A percentile compares a stretch with the other conserved stretches of the same genome.
These are phyloP conservation scores for Indicator indicator DNA, from an alignment of 2,113 vertebrate genomes.

Conservation along the genomic window DNA sequence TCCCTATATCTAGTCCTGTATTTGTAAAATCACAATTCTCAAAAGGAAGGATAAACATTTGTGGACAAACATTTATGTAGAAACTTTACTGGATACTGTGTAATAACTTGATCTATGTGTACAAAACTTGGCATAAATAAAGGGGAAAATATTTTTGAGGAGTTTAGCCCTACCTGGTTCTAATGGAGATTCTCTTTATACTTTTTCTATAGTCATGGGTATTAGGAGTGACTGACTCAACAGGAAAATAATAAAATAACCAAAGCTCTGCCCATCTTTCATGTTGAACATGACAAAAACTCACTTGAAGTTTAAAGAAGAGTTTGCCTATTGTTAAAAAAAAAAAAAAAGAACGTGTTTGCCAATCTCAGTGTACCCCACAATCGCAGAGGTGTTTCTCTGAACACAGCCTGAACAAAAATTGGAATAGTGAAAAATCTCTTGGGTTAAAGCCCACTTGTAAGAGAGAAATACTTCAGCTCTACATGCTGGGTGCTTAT, in stretches of 20 bases:
- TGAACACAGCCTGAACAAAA: background rate
- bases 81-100: background rate
- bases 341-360: background rate
- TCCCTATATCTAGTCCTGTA: background rate
- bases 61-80: background rate
- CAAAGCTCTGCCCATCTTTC: background rate
- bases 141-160: background rate
- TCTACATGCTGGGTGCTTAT: background rate
- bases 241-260: background rate
- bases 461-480: background rate
- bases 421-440: background rate
- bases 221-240: background rate
- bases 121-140: background rate
- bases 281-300: background rate
- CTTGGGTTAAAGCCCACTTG: background rate
- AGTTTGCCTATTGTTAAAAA: background rate
- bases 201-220: background rate
- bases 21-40: background rate
- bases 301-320: background rate
- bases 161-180: background rate
- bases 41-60: background rate
- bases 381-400: background rate
- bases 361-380: background rate
- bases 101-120: background rate
- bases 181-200: background rate